Base-by-base conservation (phyloP, 2,888 invertebrate genomes). In the Suillia variegata region DNA sequence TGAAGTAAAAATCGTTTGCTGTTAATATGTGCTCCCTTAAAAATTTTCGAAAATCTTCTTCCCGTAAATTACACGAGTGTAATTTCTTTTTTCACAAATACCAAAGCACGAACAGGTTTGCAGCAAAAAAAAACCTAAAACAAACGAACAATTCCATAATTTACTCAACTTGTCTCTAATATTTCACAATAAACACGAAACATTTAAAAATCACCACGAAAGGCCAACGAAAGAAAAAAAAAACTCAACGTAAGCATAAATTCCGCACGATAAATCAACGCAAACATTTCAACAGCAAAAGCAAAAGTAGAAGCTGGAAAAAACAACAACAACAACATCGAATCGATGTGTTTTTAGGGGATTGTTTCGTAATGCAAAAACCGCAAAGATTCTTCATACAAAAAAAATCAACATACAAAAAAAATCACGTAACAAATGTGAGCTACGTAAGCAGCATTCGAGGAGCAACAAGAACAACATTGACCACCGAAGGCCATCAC, bases 221-320 rank as follows among this genome's bases (percentile, higher is more conserved):
- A 38, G 13, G 12, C 6, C 26, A 17, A n/a, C n/a, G n/a, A n/a
- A n/a, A n/a, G n/a, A n/a, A n/a, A n/a, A n/a, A n/a, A 58, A 58
- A 60, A 55, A 42, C 52, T 58, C 65, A 62, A 62, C 62, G 67
- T 68, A 64, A 70, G 65, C 71, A 64, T 65, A 71, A 68, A 71
- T 70, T 71, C 63, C 73, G 62, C 63, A 66, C 70, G 71, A 73
- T 72, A 71, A 71, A 71, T 71, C 71, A 71, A 69, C 63, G 62
- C 63, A 69, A 66, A 64, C 61, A 67, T 65, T 70, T 67, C 62
- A 61, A 59, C 38, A 13, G 56, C 56, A 59, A 62, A 52, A 54
- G 52, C 18, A 51, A 53, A 60, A 48, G 33, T 20, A 47, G 50
- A 60, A 47, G 18, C 10, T 3, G 42, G 8, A 21, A 52, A 33